phyloP scores from a whole-genome alignment of 1,140 invertebrate genomes.

The Drosophila subobscura region DNA sequence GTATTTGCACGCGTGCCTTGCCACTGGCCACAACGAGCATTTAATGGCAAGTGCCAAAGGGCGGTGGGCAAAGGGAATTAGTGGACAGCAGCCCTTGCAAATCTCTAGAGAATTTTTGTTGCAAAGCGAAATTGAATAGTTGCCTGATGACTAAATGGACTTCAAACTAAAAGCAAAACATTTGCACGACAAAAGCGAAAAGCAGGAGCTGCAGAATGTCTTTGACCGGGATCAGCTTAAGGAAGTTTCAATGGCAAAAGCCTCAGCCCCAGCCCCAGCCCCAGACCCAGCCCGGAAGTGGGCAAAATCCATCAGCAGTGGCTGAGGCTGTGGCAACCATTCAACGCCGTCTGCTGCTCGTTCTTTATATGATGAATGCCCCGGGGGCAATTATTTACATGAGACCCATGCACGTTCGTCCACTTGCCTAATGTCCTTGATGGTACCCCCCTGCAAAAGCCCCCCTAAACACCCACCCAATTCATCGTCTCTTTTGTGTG shows the following conservation, averaged over 20 bases:
- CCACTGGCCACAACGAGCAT: conserved; percentile 63
- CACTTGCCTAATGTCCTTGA: conserved; percentile 49
- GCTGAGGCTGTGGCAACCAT: not conserved
- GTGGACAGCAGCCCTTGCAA: conserved; percentile 12
- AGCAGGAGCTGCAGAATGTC: conserved; percentile 18
- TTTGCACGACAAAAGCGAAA: conserved; percentile 40
- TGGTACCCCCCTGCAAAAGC: not conserved
- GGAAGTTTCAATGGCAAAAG: conserved; percentile 41
- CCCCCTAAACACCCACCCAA: not conserved
- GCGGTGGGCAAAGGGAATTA: conserved; percentile 38
- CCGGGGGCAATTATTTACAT: conserved; percentile 66
- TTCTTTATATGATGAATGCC: conserved; percentile 57
- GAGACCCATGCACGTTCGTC: conserved; percentile 60
- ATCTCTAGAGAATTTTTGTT: conserved; percentile 31
- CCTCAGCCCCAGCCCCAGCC: not conserved
- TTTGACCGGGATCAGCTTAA: conserved; percentile 58
- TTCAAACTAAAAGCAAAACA: conserved; percentile 46
- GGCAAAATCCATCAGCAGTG: conserved; percentile 57
- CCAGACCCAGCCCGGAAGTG: conserved; percentile 59
- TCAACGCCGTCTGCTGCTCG: conserved; percentile 35
- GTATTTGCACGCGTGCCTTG: conserved; percentile 41
- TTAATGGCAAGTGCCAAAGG: conserved; percentile 57
- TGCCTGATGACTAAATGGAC: conserved; percentile 56
- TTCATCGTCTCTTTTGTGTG: conserved; percentile 34
- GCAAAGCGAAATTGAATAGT: conserved; percentile 56